Percentiles rank a stretch among this genome's conserved stretches.
These are phyloP conservation scores for Probosciger aterrimus DNA, from an alignment of 2,113 vertebrate species.

Conservation along the genomic window DNA sequence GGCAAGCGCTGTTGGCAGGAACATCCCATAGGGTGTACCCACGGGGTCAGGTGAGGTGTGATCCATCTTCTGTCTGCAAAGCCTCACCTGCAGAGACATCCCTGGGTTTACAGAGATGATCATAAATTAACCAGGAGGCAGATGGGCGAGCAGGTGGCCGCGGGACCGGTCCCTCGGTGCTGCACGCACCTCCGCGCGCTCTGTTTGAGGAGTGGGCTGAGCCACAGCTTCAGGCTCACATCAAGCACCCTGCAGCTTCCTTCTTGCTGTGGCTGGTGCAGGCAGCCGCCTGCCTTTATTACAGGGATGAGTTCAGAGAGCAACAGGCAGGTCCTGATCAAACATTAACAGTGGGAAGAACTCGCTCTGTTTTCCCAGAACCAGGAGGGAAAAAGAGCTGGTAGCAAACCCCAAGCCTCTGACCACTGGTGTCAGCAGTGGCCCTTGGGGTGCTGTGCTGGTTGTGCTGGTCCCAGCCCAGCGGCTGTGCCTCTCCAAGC, in stretches of 20 bases:
- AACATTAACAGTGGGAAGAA: constrained; percentile 54
- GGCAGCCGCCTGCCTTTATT: neutral
- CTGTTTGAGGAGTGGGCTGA: constrained; percentile 50
- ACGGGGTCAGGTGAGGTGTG: neutral
- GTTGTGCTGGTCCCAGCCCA: neutral
- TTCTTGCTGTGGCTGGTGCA: fast-evolving
- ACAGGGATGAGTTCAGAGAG: constrained; percentile 44
- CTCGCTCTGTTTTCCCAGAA: neutral
- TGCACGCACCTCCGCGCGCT: fast-evolving
- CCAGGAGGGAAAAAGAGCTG: neutral
- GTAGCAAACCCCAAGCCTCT: neutral
- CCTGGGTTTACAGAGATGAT: neutral
- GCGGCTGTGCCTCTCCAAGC: neutral
- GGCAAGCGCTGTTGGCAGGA: neutral
- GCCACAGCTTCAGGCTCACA: neutral
- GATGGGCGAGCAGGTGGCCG: neutral
- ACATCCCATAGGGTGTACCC: neutral
- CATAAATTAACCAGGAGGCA: neutral
- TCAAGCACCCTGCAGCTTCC: neutral
- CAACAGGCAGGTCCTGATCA: constrained; percentile 53
- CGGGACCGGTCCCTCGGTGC: fast-evolving
- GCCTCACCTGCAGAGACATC: neutral
- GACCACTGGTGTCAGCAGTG: fast-evolving
- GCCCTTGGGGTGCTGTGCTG: neutral
- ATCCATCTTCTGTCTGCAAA: neutral